A percentile compares a stretch with the other conserved stretches of the same genome.
Conservation (phyloP, 53 echinoderm and acorn worm genomes). For the Hippasteria phrygiana region DNA sequence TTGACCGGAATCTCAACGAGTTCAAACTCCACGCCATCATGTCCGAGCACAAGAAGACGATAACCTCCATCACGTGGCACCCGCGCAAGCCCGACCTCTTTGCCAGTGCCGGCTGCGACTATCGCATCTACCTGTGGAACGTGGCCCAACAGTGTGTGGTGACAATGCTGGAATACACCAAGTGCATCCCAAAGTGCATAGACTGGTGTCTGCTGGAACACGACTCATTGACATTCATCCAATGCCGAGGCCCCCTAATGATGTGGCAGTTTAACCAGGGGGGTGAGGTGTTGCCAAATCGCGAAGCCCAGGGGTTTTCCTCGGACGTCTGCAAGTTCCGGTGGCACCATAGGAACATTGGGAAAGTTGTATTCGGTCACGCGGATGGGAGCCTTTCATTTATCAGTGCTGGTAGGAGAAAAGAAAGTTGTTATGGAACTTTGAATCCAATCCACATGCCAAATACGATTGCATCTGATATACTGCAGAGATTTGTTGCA, state of each 20-base stretch:
- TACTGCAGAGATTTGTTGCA: no score
- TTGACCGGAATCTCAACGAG: conserved; percentile 86
- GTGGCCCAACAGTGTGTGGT: conserved; percentile 78
- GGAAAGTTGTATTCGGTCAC: conserved; percentile 93
- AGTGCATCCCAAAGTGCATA: conserved; percentile 70
- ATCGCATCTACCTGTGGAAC: conserved; percentile 85
- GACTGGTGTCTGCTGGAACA: conserved; percentile 85
- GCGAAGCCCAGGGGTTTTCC: conserved; percentile 81
- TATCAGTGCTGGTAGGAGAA: conserved; percentile 74
- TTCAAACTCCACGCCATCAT: conserved; percentile 96
- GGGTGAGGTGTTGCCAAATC: conserved; percentile 64
- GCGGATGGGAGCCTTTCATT: conserved; percentile 90
- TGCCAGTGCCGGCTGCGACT: conserved; percentile 88
- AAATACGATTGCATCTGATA: no score
- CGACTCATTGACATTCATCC: conserved; percentile 74
- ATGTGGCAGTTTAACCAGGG: conserved; percentile 74
- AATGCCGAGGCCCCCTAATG: conserved; percentile 79
- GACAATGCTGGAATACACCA: conserved; percentile 74
- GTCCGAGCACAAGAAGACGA: conserved; percentile 96
- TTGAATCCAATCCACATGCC: no score
- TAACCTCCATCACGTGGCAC: conserved; percentile 93
- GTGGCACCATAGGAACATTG: conserved; percentile 84
- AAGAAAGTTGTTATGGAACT: no score
- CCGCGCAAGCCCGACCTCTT: conserved; percentile 85
- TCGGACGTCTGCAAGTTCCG: conserved; percentile 90